phyloP scores from a whole-genome alignment of 2,797 vertebrate species.

The Crossoptilon crossoptilon region DNA sequence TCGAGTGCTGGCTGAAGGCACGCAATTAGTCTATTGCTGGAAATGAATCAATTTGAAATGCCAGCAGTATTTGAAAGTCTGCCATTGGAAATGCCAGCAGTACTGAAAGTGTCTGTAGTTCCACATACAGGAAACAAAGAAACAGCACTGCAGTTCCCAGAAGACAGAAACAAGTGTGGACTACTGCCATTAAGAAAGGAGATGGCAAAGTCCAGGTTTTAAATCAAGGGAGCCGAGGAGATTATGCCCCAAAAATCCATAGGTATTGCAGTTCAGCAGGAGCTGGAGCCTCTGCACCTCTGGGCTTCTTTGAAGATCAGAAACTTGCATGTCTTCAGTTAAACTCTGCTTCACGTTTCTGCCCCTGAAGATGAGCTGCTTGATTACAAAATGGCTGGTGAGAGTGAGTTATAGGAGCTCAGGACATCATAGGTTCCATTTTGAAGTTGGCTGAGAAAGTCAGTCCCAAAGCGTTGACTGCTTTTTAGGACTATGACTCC shows the following conservation, averaged over 20 bases:
- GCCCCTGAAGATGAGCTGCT: neutral
- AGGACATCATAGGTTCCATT: neutral
- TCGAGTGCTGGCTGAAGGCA: neutral
- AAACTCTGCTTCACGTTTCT: neutral
- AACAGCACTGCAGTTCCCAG: neutral
- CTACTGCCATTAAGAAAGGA: neutral
- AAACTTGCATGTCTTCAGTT: neutral
- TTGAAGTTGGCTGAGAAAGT: neutral
- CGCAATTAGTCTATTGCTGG: slow-evolving; percentile 14
- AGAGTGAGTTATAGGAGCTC: neutral
- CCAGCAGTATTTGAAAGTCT: slow-evolving; percentile 33
- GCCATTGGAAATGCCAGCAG: neutral
- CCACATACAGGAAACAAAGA: neutral
- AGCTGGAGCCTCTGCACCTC: neutral
- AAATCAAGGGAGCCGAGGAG: neutral
- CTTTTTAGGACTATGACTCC: neutral
- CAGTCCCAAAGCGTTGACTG: neutral
- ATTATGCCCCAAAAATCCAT: neutral
- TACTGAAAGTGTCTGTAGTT: neutral
- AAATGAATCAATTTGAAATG: slow-evolving; percentile 57
- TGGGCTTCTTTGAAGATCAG: neutral
- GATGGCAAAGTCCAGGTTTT: neutral
- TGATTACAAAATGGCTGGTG: neutral
- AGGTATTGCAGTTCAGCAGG: neutral
- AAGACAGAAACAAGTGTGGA: neutral